Evolutionary conservation across 2,888 invertebrate species (phyloP), one percentile per base, ranked within the genome.

Genomic region (Palloptera scutellata): DNA sequence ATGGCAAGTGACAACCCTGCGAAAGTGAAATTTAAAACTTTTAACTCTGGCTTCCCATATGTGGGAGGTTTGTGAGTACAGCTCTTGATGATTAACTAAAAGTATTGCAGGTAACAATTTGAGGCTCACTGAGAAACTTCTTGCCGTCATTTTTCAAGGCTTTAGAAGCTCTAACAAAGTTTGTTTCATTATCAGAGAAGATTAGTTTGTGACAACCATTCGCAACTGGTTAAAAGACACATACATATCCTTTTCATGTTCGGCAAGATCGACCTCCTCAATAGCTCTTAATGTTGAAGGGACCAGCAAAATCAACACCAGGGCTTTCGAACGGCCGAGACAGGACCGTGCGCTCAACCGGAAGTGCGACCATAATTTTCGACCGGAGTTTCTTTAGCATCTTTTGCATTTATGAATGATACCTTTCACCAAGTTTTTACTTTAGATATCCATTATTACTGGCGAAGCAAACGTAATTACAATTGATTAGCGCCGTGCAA

Each of bases 131-230:
- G 20, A 55, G 17, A 20, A 55, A 55, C 13, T 20, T 19, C 19
- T 55, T 55, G 55, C 9, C 15, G 5, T 43, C 42, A 1, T 43
- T 58, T 58, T 58, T 58, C 15, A 58, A 42, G 3, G n/a, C 40
- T 11, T 41, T 8, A 10, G 58, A 58, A 41, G 58, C 58, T 19
- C 58, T 43, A 2, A 58, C 15, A 42, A 58, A 58, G 10, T 58
- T 58, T n/a, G 55, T 55, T 11, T 40, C 55, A 12, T 55, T 55
- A n/a, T 55, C 30, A 6, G 55, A 55, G n/a, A 55, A 55, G 30
- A 55, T 30, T 42, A 42, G 58, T 58, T 58, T 41, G 42, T 41
- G 58, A 15, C 43, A 58, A 17, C 58, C n/a, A n/a, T n/a, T n/a
- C 42, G 17, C 43, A 17, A 42, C 58, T 58, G 1, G 42, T 42